Base-by-base conservation (phyloP, 1,140 invertebrate genomes). In the Magallana ariakensis region DNA sequence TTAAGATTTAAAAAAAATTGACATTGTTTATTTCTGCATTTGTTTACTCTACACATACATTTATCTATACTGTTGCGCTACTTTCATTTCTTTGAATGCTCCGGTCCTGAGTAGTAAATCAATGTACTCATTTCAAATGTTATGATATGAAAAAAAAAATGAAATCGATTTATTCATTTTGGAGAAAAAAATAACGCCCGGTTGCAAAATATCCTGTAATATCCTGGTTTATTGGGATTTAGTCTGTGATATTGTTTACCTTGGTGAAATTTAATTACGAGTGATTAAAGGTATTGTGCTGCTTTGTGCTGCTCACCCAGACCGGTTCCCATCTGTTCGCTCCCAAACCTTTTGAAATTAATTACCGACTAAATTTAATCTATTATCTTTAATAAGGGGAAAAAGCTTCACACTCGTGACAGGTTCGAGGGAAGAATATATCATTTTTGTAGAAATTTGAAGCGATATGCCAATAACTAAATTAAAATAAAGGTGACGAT, bases 201-300 rank as follows among this genome's bases (percentile, higher is more conserved):
- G 19, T 75, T 75, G 66, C 22, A 46, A 75, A 75, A 75, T 33
- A 75, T 9, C 66, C 66, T 15, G 66, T 75, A 75, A 75, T 70
- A 70, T 70, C 19, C 62, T 19, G 0, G 19, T 75, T 75, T 75
- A 75, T 75, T 75, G 22, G 22, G 33, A 66, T n/a, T 33, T 5
- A 26, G 19, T 70, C 22, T 75, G 9, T 26, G 22, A 8, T 10
- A 26, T 8, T 75, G 66, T 75, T 75, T 75, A 75, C 66, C 26
- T 75, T 75, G 9, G 66, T 75, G 66, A 75, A 75, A 75, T 75
- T 75, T 75, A 75, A 75, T 75, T 75, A 75, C 13, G 66, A 75
- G 33, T 75, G 66, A 75, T 75, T 75, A 75, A 46, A 26, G 19
- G 66, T 75, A 26, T 75, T 75, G 66, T 75, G 22, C 19, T 26